Conservation (phyloP, 2,113 vertebrate genomes). For the Globicephala melas region DNA sequence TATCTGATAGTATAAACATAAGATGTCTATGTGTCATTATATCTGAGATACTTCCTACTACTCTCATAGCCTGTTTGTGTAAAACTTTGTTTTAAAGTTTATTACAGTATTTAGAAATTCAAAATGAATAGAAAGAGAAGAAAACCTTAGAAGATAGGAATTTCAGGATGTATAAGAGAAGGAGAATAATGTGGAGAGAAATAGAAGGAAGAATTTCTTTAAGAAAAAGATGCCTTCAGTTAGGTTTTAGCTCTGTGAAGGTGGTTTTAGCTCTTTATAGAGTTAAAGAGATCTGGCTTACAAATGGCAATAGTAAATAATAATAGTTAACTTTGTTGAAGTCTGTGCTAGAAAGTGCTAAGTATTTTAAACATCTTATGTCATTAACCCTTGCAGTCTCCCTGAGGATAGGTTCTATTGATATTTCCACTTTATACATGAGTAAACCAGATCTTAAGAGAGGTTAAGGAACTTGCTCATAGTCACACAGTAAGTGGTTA, state of each 20-base stretch:
- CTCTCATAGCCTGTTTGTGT: neutral
- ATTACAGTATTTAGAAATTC: slow-evolving; percentile 3
- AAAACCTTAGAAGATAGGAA: neutral
- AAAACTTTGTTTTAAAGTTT: neutral
- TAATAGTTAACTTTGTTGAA: neutral
- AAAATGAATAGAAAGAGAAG: neutral
- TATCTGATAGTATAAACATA: neutral
- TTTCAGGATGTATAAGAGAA: neutral
- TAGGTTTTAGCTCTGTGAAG: neutral
- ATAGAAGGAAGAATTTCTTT: neutral
- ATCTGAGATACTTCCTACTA: neutral
- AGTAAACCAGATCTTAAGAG: neutral
- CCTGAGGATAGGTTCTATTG: neutral
- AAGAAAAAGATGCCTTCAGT: neutral
- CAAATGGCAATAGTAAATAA: neutral
- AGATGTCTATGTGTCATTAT: neutral
- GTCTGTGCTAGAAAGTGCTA: neutral
- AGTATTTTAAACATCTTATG: neutral
- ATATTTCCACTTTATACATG: neutral
- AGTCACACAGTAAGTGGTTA: neutral
- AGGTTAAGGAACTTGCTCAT: neutral
- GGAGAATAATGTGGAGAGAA: neutral
- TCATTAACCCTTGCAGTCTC: neutral
- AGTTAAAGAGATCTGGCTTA: neutral
- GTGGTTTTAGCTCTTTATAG: neutral